Base-by-base conservation (phyloP, 1,140 invertebrate genomes). In the Pseudomyrmex cubaensis region DNA sequence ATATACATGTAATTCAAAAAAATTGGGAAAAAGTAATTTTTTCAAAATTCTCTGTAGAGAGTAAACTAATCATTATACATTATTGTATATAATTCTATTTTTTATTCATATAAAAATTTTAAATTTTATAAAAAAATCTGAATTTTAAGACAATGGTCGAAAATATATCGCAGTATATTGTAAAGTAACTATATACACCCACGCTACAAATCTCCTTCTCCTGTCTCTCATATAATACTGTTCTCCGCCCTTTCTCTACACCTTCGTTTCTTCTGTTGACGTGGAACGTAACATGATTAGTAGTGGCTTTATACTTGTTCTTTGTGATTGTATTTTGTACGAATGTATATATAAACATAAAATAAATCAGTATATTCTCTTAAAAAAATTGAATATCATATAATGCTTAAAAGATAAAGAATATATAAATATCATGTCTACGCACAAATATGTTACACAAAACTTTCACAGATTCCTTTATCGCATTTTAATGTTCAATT, bases 121-220 rank as follows among this genome's bases (percentile, higher is more conserved):
- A 9, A n/a, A n/a, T 63, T 54, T 46, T 48, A 63, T 44, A 50
- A 12, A 83, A 64, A 57, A 63, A 15, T 22, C 17, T 78, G 56
- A 64, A 73, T 59, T 35, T 35, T 35, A 70, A 50, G 63, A n/a
- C 44, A 1, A 13, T 10, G 25, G 12, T 13, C 8, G 63, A 83
- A 76, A 76, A 83, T 75, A 20, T 44, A 57, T 61, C 62, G 69
- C 56, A 44, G 15, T 70, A 35, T 17, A 74, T 74, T 61, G 50
- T 82, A 85, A 85, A 85, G 62, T 72, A 82, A 35, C 59, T 44
- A 20, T 22, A 52, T 82, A 7, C 77, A 82, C 77, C 77, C 77
- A 85, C 83, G 61, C 63, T 48, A 10, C 69, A 15, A 15, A 17
- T 56, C 17, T 56, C 62, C 46, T 66, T 13, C 25, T 25, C 20